Conservation (phyloP, 2,888 invertebrate genomes). For the Chalcis sispes region DNA sequence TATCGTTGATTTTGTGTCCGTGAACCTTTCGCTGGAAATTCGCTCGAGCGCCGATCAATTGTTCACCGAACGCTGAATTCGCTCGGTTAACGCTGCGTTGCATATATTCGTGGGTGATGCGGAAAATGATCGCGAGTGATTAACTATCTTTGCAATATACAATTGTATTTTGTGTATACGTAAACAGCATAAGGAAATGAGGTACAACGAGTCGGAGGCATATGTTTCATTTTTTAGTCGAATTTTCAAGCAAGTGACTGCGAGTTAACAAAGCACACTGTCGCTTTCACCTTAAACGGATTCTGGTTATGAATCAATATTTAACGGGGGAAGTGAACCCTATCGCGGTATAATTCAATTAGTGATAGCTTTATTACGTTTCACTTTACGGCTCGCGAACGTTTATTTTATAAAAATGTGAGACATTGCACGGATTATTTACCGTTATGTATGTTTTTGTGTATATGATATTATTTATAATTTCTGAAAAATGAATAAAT, state of each 20-base stretch:
- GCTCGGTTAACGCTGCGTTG: background rate
- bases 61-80: slow-evolving; percentile 50
- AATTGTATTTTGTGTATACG: too few species aligned
- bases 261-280: slow-evolving; percentile 16
- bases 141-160: slow-evolving; percentile 36
- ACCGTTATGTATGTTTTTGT: too few species aligned
- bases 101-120: background rate
- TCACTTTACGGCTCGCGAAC: too few species aligned
- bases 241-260: background rate
- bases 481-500: too few species aligned
- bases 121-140: slow-evolving; percentile 23
- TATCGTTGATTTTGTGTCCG: slow-evolving; percentile 65
- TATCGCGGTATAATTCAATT: slow-evolving; percentile 8
- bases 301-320: slow-evolving; percentile 51
- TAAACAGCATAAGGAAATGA: slow-evolving; percentile 40
- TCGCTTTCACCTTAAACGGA: slow-evolving; percentile 53
- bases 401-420: too few species aligned
- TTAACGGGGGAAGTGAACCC: slow-evolving; percentile 8
- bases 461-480: too few species aligned
- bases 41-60: slow-evolving; percentile 60
- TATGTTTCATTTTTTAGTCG: background rate
- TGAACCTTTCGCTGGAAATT: slow-evolving; percentile 55
- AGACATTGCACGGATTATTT: too few species aligned
- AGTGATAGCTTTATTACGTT: background rate
- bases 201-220: too few species aligned